A percentile compares a stretch with the other conserved stretches of the same genome.
Evolutionary conservation across 2,888 invertebrate species (phyloP).

Genomic region (Cryptocephalus primarius): DNA sequence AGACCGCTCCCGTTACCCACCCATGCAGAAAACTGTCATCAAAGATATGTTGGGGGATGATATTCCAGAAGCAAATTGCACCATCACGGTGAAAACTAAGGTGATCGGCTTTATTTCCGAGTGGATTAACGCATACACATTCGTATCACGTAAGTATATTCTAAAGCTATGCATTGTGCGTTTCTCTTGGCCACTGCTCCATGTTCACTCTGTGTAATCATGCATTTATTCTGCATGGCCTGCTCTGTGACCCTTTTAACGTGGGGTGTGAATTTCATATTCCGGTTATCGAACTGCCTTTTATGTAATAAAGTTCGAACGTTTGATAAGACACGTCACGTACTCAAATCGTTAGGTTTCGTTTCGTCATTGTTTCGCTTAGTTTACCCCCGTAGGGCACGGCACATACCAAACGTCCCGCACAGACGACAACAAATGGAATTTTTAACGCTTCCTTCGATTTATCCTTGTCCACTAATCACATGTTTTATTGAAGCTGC

Average conservation of each 20-base stretch:
- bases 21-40: constrained; percentile 24
- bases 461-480: no score
- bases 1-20: constrained; percentile 2
- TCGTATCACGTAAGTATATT: constrained; percentile 54
- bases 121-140: constrained; percentile 59
- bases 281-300: no score
- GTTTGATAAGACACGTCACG: no score
- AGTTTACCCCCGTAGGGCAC: no score
- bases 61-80: constrained; percentile 38
- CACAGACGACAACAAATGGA: no score
- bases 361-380: no score
- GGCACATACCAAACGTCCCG: no score
- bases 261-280: no score
- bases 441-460: no score
- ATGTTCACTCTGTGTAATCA: constrained; percentile 17
- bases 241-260: background rate
- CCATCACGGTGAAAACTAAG: constrained; percentile 39
- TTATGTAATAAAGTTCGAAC: no score
- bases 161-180: constrained; percentile 6
- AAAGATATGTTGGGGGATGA: constrained; percentile 35
- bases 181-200: constrained; percentile 10
- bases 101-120: constrained; percentile 57
- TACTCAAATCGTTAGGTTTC: no score
- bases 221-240: constrained; percentile 10
- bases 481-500: no score